Evolutionary conservation across 2,888 invertebrate genomes (phyloP).

Genomic region (Uropetala carovei): DNA sequence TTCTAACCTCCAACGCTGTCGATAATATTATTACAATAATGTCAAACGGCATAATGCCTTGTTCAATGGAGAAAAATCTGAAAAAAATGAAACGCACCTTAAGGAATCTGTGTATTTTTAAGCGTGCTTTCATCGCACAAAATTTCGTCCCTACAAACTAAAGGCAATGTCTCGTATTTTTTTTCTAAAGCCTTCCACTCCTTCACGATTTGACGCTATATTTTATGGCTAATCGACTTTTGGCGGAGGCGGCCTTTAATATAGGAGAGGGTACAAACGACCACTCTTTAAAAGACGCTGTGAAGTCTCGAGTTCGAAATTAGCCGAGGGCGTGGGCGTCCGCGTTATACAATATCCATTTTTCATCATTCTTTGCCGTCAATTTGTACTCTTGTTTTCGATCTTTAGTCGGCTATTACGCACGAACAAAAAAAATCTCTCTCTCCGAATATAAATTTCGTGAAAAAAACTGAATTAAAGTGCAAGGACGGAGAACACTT

Average conservation of each 20-base stretch:
- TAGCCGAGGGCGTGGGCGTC: slow-evolving; percentile 57
- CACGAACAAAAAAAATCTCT: not conserved
- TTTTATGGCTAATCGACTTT: slow-evolving; percentile 55
- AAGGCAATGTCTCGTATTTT: not conserved
- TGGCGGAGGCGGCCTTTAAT: not conserved
- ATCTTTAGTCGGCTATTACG: slow-evolving; percentile 5
- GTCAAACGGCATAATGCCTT: too few species aligned
- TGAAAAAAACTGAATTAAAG: slow-evolving; percentile 7
- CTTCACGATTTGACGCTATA: not conserved
- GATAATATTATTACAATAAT: too few species aligned
- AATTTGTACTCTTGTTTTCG: not conserved
- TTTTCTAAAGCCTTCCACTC: not conserved
- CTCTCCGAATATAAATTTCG: not conserved
- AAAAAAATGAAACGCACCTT: too few species aligned
- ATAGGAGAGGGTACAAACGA: slow-evolving; percentile 5
- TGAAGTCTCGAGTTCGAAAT: slow-evolving; percentile 47
- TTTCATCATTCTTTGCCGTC: slow-evolving; percentile 49
- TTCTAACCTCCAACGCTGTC: too few species aligned
- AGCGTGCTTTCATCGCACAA: not conserved
- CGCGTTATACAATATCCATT: slow-evolving; percentile 28
- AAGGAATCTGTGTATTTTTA: too few species aligned
- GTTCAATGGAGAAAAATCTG: too few species aligned
- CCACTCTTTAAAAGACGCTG: not conserved
- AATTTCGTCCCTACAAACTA: not conserved
- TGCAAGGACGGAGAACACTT: not conserved